Evolutionary conservation across 2,888 invertebrate genomes (phyloP).

Genomic region (Pterobdella sp.): DNA sequence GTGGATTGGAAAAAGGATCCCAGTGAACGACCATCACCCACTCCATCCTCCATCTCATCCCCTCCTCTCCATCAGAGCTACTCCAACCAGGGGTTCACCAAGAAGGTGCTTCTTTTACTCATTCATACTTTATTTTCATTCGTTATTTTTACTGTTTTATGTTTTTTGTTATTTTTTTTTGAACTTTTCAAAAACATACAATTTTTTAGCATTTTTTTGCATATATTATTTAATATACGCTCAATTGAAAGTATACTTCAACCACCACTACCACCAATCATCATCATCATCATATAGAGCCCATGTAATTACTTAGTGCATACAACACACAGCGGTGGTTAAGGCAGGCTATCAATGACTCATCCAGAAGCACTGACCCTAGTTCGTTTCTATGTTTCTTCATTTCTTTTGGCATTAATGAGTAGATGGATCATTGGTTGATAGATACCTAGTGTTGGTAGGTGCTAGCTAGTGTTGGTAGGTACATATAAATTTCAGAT

Average conservation of each 20-base stretch:
- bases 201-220: background rate
- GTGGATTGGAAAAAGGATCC: background rate
- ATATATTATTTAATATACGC: background rate
- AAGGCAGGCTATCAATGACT: slow-evolving; percentile 29
- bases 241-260: background rate
- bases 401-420: too few species aligned
- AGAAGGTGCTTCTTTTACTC: slow-evolving; percentile 21
- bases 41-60: background rate
- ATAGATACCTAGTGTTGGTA: too few species aligned
- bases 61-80: background rate
- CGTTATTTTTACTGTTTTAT: too few species aligned
- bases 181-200: too few species aligned
- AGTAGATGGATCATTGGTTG: background rate
- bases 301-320: background rate
- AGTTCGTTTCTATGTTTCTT: background rate
- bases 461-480: too few species aligned
- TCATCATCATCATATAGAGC: background rate
- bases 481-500: too few species aligned
- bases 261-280: background rate
- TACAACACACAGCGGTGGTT: slow-evolving; percentile 25
- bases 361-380: slow-evolving; percentile 8
- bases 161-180: too few species aligned
- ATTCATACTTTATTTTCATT: too few species aligned
- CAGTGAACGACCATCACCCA: background rate
- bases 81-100: slow-evolving; percentile 27